Evolutionary conservation across 2,888 invertebrate genomes (phyloP), one percentile per base, ranked within the genome.

Genomic region (Oscheius sp.): DNA sequence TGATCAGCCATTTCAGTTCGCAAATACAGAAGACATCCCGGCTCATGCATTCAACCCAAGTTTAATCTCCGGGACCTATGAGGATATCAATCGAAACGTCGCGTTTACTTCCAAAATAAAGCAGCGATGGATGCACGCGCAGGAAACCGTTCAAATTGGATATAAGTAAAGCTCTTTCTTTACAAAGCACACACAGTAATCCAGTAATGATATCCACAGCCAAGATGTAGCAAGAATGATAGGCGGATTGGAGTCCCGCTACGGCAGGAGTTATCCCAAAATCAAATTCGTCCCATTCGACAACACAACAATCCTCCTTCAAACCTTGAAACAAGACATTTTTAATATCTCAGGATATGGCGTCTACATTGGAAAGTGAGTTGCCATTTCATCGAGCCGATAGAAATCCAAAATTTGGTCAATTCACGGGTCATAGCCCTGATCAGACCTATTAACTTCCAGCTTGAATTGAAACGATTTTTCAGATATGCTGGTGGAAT

Each of bases 401-500:
- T n/a, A n/a, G n/a, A n/a, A n/a, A n/a, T n/a, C n/a, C n/a, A n/a
- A n/a, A n/a, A n/a, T n/a, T n/a, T n/a, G n/a, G n/a, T n/a, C n/a
- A n/a, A n/a, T n/a, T n/a, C n/a, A n/a, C n/a, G n/a, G n/a, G n/a
- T n/a, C n/a, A n/a, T n/a, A n/a, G n/a, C n/a, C n/a, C n/a, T n/a
- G n/a, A n/a, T n/a, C n/a, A n/a, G n/a, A n/a, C n/a, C n/a, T n/a
- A n/a, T n/a, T n/a, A n/a, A n/a, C n/a, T n/a, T n/a, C n/a, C n/a
- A n/a, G n/a, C n/a, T n/a, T n/a, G n/a, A n/a, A 4, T 23, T 15
- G 20, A 2, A 34, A 34, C 3, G 5, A 5, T 27, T 37, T 39
- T 61, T 58, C 53, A 73, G 73, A 34, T 74, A 71, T 42, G 65
- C 69, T 12, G 75, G 71, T 23, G 75, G 75, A 33, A 63, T 75